A percentile compares a stretch with the other conserved stretches of the same genome.
Conservation (phyloP, 2,888 invertebrate genomes). For the Nebria salina region DNA sequence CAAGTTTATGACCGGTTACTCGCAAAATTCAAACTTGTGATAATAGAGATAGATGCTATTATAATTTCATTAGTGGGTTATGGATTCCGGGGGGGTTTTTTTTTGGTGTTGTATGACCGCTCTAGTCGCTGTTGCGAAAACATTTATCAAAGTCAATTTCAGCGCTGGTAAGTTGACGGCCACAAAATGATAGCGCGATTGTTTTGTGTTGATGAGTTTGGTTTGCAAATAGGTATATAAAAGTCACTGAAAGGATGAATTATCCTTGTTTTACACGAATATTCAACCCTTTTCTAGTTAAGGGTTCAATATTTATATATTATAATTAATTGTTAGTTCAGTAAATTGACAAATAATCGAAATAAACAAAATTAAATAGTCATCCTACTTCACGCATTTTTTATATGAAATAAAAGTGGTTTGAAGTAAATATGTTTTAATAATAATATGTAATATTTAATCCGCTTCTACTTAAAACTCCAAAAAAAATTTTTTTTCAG, state of each 20-base stretch:
- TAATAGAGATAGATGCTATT: constrained; percentile 44
- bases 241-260: constrained; percentile 27
- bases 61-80: constrained; percentile 35
- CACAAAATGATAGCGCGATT: neutral
- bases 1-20: neutral
- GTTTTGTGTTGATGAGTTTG: constrained; percentile 33
- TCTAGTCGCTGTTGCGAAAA: neutral
- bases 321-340: too few species aligned
- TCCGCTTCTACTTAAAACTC: neutral
- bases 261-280: neutral
- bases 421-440: too few species aligned
- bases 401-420: too few species aligned
- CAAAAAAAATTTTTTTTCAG: too few species aligned
- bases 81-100: neutral
- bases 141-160: constrained; percentile 43
- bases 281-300: too few species aligned
- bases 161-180: neutral
- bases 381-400: too few species aligned
- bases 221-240: constrained; percentile 36
- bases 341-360: too few species aligned
- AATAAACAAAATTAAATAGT: too few species aligned
- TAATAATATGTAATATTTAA: too few species aligned
- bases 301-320: too few species aligned
- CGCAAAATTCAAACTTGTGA: constrained; percentile 6
- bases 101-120: neutral